Evolutionary conservation across 2,888 invertebrate genomes (phyloP), one percentile per base, ranked within the genome.

Genomic region (Dolichomitus sp.): DNA sequence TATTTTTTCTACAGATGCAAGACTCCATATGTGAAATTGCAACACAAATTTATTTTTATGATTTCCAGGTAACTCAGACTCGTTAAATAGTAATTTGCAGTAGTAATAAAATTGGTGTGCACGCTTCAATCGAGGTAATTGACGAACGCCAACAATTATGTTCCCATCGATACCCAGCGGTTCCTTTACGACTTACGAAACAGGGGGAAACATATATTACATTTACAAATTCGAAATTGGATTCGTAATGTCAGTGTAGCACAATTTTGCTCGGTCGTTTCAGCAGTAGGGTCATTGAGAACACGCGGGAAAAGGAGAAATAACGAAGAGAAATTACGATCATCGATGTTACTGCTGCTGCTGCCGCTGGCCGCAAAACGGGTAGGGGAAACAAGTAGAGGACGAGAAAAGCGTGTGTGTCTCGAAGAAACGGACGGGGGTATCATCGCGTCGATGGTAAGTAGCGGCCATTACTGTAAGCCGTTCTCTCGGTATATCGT

Each of bases 391-490:
- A 74, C 59, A 74, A 70, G 74, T 70, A 70, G 63, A 42, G 66
- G 45, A 42, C 4, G 75, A 66, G 66, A n/a, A 52, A 45, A 75
- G 54, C 42, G 72, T 57, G 82, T 70, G 68, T 12, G 69, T 68
- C 65, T 83, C 72, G 27, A 50, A 68, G 65, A n/a, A 78, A 57
- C 48, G 54, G 59, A 70, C 40, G 42, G 82, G 65, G 52, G 65
- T 65, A 83, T 80, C 61, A 83, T 83, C 75, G 83, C 66, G 79
- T 66, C 59, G 66, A 79, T 85, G 84, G 87, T 89, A 91, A 92
- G 90, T 91, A 90, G 91, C 90, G 87, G 84, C 86, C 90, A 92
- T 92, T 90, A 92, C 84, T 85, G 87, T 78, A 85, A 84, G 76
- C 80, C 85, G 85, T 87, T 87, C 87, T 83, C 87, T 83, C 83